Conservation (phyloP, 2,113 vertebrate species). For the Hyperoodon ampullatus region DNA sequence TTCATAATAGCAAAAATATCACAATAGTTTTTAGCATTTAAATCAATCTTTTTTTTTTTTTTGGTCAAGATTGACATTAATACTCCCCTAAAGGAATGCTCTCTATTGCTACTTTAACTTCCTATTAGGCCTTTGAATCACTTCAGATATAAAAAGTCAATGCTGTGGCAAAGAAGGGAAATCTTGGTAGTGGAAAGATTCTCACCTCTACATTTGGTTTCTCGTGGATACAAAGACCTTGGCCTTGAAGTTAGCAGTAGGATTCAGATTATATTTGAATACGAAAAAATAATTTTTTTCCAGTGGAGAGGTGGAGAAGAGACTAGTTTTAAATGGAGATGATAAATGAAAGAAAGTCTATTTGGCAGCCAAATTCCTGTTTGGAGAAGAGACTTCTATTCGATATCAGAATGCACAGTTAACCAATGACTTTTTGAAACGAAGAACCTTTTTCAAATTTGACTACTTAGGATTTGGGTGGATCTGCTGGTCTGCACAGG, state of each 20-base stretch:
- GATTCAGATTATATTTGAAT: not conserved
- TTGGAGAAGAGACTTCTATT: not conserved
- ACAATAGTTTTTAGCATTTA: not conserved
- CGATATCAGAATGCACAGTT: not conserved
- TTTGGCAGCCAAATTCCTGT: not conserved
- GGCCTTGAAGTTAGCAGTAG: not conserved
- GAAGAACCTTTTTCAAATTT: not conserved
- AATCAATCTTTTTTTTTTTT: not conserved
- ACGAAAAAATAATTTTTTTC: not conserved
- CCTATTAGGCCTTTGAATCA: not conserved
- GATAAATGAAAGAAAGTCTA: not conserved
- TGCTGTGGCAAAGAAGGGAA: not conserved
- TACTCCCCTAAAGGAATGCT: not conserved
- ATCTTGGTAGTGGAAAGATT: not conserved
- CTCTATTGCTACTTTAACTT: not conserved
- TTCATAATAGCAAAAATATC: not conserved
- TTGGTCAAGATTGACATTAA: not conserved
- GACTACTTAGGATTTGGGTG: not conserved
- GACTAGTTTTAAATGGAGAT: not conserved
- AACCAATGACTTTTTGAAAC: not conserved
- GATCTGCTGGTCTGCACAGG: not conserved
- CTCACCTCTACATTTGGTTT: not conserved
- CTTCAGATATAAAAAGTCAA: not conserved
- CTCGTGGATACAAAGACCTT: not conserved
- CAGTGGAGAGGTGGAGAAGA: not conserved